These are phyloP conservation scores for Lochmaea crataegi DNA, from an alignment of 2,888 invertebrate species.

Conservation along the genomic window DNA sequence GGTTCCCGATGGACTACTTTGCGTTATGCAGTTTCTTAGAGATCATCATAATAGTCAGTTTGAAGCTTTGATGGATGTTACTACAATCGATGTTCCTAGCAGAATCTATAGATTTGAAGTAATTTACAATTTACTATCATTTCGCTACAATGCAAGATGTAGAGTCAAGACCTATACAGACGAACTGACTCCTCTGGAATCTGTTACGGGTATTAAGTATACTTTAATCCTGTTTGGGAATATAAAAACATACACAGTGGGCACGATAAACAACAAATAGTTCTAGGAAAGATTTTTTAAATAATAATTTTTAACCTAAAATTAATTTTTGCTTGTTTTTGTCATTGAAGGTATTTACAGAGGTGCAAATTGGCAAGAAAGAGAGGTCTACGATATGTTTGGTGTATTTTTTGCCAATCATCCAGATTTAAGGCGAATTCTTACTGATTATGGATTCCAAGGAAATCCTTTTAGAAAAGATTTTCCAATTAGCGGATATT, in stretches of 20 bases:
- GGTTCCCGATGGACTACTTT: conserved; percentile 91
- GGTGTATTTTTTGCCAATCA: conserved; percentile 98
- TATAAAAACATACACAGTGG: neutral
- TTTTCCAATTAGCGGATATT: conserved; percentile 96
- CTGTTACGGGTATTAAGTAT: conserved; percentile 65
- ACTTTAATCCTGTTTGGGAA: neutral
- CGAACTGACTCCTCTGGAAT: conserved; percentile 93
- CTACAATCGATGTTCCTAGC: conserved; percentile 82
- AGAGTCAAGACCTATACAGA: conserved; percentile 98
- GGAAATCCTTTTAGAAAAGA: conserved; percentile 98
- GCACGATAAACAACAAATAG: neutral
- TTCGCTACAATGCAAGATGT: conserved; percentile 91
- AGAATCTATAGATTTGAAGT: conserved; percentile 91
- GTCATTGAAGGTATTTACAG: conserved; percentile 73
- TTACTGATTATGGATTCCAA: conserved; percentile 99
- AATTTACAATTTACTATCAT: conserved; percentile 90
- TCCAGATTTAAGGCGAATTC: conserved; percentile 94
- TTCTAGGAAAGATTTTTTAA: no score
- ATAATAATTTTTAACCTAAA: neutral
- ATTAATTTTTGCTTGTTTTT: neutral
- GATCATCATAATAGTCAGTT: conserved; percentile 97
- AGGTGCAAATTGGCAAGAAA: conserved; percentile 96
- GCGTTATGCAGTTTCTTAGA: conserved; percentile 90
- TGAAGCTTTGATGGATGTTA: conserved; percentile 86
- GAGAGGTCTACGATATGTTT: conserved; percentile 98